Base-by-base conservation (phyloP, 2,797 vertebrate genomes). In the Thripadectes ignobilis region DNA sequence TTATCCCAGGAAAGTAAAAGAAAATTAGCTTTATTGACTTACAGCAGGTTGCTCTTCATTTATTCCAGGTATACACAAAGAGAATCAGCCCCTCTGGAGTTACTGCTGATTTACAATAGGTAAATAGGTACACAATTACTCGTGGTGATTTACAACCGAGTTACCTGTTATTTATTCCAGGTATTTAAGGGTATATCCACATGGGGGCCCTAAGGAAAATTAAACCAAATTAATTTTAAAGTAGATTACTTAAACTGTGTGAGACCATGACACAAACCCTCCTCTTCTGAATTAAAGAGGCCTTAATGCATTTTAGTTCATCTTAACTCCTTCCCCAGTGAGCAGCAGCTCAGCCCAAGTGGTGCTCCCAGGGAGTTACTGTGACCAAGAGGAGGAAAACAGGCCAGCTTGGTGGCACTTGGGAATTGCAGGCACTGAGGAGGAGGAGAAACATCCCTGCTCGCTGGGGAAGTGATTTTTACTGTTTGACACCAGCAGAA, bases 221-320 rank as follows among this genome's bases (percentile, higher is more conserved):
- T 93, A 97, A 97, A 92, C 69, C 71, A 96, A 95, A 95, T 96
- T 96, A 95, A 95, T 95, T 95, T 96, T 93, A 82, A 95, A 95
- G 95, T 36, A 78, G 93, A 92, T 97, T 94, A 95, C 84, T 95
- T 95, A 92, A 96, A 91, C 85, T 79, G 90, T 79, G 80, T 95
- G 91, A 94, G 92, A 85, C 77, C 85, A 89, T 54, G 90, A 92
- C 90, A 95, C 41, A 76, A 85, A 87, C 83, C 63, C 71, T 91
- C 81, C 85, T 88, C 67, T 46, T 59, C 80, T 82, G 88, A 73
- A 86, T 85, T 90, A 86, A 38, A 89, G 83, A 84, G 80, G 66
- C 85, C 76, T 86, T 85, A 86, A 92, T 87, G 91, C 66, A 67
- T 86, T 76, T 66, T 52, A 49, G 66, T 39, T 92, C 62, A 38